Percentiles rank a stretch among this genome's conserved stretches.
Conservation (phyloP, 2,797 vertebrate genomes). For the Eulemur mongoz region DNA sequence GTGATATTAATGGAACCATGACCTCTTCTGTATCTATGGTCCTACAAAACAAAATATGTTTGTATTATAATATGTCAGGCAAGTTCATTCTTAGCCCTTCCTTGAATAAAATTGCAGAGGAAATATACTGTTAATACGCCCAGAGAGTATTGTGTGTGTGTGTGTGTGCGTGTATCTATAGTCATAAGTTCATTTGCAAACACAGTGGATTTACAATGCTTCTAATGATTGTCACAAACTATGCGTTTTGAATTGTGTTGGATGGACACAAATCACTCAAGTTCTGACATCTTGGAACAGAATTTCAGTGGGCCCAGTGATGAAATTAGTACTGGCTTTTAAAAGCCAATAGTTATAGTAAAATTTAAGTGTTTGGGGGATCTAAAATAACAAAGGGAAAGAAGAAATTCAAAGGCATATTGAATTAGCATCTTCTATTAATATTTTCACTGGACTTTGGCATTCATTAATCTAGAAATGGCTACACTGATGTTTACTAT, state of each 20-base stretch:
- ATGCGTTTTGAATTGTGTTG: conserved; percentile 1
- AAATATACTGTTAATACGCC: conserved; percentile 89
- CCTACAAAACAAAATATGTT: conserved; percentile 83
- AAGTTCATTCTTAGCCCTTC: conserved; percentile 85
- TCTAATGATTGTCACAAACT: conserved; percentile 84
- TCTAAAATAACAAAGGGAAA: neutral
- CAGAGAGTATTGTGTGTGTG: conserved; percentile 91
- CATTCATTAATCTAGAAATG: neutral
- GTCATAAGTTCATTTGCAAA: conserved; percentile 86
- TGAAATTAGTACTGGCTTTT: neutral
- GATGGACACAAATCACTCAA: neutral
- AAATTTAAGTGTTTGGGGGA: neutral
- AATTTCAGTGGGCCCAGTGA: neutral
- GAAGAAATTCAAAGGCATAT: neutral
- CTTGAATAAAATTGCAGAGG: conserved; percentile 90
- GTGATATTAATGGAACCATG: conserved; percentile 83
- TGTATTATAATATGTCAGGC: conserved; percentile 78
- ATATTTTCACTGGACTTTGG: neutral
- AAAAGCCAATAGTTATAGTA: neutral
- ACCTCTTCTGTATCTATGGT: conserved; percentile 80
- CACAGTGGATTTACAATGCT: conserved; percentile 87
- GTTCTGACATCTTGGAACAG: neutral
- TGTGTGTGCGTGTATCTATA: conserved; percentile 77
- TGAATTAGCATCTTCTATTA: neutral
- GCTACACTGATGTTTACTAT: conserved; percentile 66